Base-by-base conservation (phyloP, 2,113 vertebrate genomes). In the Cranoglanis bouderius region DNA sequence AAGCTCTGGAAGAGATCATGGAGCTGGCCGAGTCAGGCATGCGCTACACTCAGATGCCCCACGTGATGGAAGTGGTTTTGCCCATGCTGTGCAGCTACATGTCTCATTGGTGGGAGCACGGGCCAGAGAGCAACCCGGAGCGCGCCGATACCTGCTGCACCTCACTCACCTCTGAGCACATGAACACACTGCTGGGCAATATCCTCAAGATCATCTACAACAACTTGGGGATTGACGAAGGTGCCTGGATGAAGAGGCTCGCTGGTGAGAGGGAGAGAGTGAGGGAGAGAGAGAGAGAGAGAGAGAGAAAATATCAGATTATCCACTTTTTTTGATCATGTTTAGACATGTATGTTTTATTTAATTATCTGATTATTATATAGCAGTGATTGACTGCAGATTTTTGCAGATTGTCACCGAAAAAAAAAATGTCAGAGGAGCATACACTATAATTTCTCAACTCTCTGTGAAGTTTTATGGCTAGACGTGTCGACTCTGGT, bases 121-220 rank as follows among this genome's bases (percentile, higher is more conserved):
- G 98, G 2, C 97, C 97, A 0, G 98, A 99, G 92, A 97, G 92
- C 91, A 96, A 94, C 72, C 93, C 93, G 0, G 96, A 96, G 7
- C 93, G 90, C 35, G 92, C 93, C 0, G 96, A 96, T 82, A 94
- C 93, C 91, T 99, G 97, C 92, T 99, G 98, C 91, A 99, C 98
- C 0, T 96, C 96, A 0, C 96, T 99, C 74, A 97, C 95, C 0
- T 98, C 97, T 0, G 97, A 98, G 72, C 97, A 99, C 92, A 99
- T 99, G 97, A 99, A 99, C 92, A 97, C 96, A 0, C 95, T 99
- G 5, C 96, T 99, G 85, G 98, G 98, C 10, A 99, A 99, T 91
- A 98, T 99, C 86, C 78, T 99, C 88, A 99, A 98, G 94, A 99
- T 99, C 90, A 99, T 99, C 91, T 98, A 98, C 90, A 99, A 99